Conservation (phyloP, 2,113 vertebrate genomes). For the Nestor notabilis region DNA sequence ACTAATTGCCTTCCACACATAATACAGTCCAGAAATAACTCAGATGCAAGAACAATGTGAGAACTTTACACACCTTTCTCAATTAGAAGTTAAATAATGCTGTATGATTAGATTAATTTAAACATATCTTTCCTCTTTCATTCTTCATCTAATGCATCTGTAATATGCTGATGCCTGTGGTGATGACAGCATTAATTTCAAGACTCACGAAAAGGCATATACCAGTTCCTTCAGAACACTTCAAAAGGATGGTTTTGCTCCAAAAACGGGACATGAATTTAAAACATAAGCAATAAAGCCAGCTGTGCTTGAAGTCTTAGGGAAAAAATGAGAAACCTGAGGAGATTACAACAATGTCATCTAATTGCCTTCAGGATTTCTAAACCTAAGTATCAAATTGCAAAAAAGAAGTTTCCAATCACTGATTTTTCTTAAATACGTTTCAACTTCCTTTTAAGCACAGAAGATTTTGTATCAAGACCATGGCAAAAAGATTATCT, state of each 20-base stretch:
- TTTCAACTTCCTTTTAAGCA: background rate
- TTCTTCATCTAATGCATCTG: background rate
- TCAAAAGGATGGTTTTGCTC: background rate
- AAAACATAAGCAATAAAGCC: background rate
- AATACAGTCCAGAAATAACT: background rate
- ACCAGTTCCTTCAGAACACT: background rate
- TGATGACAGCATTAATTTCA: background rate
- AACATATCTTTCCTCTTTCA: background rate
- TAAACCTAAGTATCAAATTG: background rate
- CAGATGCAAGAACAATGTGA: background rate
- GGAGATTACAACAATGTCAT: background rate
- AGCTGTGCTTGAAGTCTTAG: background rate
- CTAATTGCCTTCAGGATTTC: background rate
- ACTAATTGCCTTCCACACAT: background rate
- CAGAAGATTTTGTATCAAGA: background rate
- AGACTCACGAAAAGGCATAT: background rate
- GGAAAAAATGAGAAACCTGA: background rate
- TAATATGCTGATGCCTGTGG: background rate
- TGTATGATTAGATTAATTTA: background rate
- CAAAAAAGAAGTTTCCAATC: background rate
- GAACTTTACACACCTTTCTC: background rate
- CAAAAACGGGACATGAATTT: background rate
- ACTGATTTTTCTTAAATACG: background rate
- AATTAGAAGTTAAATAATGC: background rate
- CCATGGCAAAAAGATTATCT: background rate